Conservation (phyloP, 2,888 invertebrate species). For the Pollenia angustigena region DNA sequence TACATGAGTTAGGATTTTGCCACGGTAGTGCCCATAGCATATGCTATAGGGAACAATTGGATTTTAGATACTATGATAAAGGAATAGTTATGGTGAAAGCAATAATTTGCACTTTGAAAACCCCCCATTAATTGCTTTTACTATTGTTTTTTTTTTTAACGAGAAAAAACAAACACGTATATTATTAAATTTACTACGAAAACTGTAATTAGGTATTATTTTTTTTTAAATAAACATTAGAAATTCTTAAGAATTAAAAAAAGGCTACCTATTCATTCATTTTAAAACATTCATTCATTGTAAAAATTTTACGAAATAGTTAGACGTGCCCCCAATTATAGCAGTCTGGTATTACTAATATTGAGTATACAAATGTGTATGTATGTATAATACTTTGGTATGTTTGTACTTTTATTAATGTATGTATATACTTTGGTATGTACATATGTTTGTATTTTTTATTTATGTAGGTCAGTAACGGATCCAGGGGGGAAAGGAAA, state of each 20-base stretch:
- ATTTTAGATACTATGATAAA: no score
- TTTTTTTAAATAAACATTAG: background rate
- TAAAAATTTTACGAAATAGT: slow-evolving; percentile 32
- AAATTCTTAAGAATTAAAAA: slow-evolving; percentile 1
- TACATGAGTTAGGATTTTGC: no score
- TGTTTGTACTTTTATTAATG: no score
- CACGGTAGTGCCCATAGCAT: no score
- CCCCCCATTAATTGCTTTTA: background rate
- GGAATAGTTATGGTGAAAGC: no score
- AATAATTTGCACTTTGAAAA: no score
- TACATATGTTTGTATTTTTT: no score
- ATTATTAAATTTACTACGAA: background rate
- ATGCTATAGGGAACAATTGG: no score
- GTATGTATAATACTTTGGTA: background rate
- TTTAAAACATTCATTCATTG: slow-evolving; percentile 1
- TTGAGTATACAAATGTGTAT: background rate
- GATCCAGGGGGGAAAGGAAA: no score
- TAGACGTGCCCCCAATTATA: slow-evolving; percentile 70
- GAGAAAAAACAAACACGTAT: background rate
- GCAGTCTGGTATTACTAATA: slow-evolving; percentile 41
- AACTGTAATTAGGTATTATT: background rate
- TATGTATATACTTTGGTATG: background rate
- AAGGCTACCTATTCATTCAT: no score
- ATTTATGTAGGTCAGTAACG: no score
- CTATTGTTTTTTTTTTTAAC: background rate